Base-by-base conservation (phyloP, 2,797 vertebrate genomes). In the Parauchenoglanis ngamensis region DNA sequence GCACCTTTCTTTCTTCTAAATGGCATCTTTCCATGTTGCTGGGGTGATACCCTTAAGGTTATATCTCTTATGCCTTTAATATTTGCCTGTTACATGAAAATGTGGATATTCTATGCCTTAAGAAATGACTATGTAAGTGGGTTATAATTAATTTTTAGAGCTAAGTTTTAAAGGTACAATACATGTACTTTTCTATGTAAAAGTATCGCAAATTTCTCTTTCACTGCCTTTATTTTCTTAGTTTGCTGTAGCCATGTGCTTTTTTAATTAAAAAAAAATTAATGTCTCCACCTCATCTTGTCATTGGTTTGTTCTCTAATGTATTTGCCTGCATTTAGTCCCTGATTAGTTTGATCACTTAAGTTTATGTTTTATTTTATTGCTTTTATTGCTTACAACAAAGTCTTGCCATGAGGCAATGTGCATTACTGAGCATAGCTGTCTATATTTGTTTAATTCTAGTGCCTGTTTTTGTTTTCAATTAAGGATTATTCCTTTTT, bases 401-500 rank as follows among this genome's bases (percentile, higher is more conserved):
- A 8, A 3, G 13, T 19, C 75, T 54, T 79, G 56, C 4, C 10
- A 21, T 35, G 5, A 10, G 56, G 25, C 19, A 23, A 7, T 61
- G 21, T 44, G 6, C 31, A 63, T 61, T 61, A 13, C 5, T 61
- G 31, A 44, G 35, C 21, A 81, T 44, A 8, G 17, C 10, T 13
- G 8, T 23, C 2, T 23, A n/a, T 25, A 15, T 81, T 79, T 79
- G 52, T 79, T 23, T 59, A 19, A n/a, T 54, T 7, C 15, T 21
- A 17, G 31, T 82, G 59, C 44, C 59, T 59, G 31, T 80, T 49
- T 49, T 28, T 82, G 15, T 49, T 65, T 82, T 82, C 28, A 3
- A 82, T 46, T 65, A 65, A 81, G 25, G 59, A 49, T 65, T 19
- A 65, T 65, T 81, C 3, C 57, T 46, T 81, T 80, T 81, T 63